Evolutionary conservation across 2,888 invertebrate genomes (phyloP).

Genomic region (Mimachlamys varia): DNA sequence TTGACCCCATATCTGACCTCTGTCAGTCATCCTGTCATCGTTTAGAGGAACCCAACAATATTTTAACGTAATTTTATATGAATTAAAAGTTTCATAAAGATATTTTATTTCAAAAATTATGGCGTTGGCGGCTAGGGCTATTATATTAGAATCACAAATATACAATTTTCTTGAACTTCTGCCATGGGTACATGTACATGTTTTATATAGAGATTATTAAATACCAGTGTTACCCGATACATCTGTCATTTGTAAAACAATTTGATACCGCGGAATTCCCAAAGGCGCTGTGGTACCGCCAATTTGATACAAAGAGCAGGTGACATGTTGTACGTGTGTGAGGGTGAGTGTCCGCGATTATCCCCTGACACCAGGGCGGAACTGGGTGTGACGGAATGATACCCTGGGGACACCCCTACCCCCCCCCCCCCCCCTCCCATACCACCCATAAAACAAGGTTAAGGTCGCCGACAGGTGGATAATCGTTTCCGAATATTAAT

Average conservation of each 20-base stretch:
- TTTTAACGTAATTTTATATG: background rate
- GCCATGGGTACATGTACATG: background rate
- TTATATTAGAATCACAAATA: background rate
- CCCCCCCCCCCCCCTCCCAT: too few relatives aligned
- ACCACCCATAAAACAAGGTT: too few relatives aligned
- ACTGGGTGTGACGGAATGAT: background rate
- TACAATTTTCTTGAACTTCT: background rate
- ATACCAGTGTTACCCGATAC: background rate
- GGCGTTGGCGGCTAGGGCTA: background rate
- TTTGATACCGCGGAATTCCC: background rate
- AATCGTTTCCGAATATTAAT: too few relatives aligned
- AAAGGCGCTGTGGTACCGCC: background rate
- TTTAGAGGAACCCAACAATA: background rate
- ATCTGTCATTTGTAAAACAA: background rate
- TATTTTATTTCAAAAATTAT: background rate
- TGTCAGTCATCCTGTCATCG: background rate
- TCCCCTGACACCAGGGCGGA: background rate
- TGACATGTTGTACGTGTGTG: too few relatives aligned
- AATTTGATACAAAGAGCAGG: background rate
- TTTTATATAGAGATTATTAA: background rate
- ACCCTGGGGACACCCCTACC: background rate
- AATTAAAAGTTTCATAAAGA: conserved; percentile 15
- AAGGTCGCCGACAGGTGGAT: too few relatives aligned
- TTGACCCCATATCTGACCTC: background rate
- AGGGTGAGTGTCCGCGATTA: background rate